These are phyloP conservation scores for Leptopilina clavipes DNA, from an alignment of 1,140 invertebrate species.

Conservation along the genomic window DNA sequence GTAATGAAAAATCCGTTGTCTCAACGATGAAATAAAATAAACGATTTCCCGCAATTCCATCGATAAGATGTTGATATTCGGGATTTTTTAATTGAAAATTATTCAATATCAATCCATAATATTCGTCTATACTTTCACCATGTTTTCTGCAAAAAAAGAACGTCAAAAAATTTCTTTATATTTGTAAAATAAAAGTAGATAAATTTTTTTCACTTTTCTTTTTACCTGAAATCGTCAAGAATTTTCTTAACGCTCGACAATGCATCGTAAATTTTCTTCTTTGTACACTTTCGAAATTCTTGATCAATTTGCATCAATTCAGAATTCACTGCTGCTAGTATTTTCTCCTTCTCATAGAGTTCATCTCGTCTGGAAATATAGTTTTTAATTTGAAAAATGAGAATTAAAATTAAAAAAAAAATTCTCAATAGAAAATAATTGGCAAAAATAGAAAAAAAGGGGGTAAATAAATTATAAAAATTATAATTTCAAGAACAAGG, in stretches of 20 bases:
- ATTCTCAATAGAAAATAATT: no score
- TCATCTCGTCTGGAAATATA: not conserved
- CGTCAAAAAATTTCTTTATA: no score
- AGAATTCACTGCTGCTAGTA: not conserved
- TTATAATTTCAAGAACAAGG: not conserved
- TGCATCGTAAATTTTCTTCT: not conserved
- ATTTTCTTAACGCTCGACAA: not conserved
- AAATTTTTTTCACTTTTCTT: no score
- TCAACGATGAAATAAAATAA: not conserved
- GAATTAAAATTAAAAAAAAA: no score
- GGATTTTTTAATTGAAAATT: not conserved
- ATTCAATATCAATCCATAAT: not conserved
- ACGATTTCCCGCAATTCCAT: not conserved
- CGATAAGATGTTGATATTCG: not conserved
- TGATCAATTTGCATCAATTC: not conserved
- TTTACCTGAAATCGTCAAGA: slow-evolving; percentile 3
- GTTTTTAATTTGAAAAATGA: no score
- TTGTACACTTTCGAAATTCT: not conserved
- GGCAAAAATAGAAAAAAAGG: no score
- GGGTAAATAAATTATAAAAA: not conserved
- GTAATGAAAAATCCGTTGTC: not conserved
- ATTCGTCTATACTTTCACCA: not conserved
- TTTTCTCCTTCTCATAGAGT: not conserved
- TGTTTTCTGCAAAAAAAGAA: not conserved
- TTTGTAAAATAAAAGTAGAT: no score